A percentile compares a stretch with the other conserved stretches of the same genome.
These are phyloP conservation scores for Bos taurus DNA, from an alignment of 2,113 vertebrate species.

Conservation along the genomic window DNA sequence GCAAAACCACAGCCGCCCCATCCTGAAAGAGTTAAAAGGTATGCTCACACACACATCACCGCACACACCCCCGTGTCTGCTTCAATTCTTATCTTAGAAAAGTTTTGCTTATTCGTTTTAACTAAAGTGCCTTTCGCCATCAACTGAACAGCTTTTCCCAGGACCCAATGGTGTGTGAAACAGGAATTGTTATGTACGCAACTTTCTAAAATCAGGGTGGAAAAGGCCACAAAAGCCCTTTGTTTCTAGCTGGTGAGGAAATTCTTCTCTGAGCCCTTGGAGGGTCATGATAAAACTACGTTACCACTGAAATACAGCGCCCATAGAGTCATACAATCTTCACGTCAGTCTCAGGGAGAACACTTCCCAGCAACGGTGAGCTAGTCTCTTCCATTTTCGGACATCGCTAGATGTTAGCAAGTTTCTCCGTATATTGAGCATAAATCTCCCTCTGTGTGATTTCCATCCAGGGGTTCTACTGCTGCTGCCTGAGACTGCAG, in stretches of 20 bases:
- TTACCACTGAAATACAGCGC: slow-evolving; percentile 36
- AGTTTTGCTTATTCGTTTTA: neutral
- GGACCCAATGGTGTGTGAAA: neutral
- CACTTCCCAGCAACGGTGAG: neutral
- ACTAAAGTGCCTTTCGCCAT: neutral
- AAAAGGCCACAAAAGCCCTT: neutral
- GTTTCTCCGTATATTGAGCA: slow-evolving; percentile 28
- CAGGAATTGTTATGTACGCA: neutral
- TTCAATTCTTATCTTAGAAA: neutral
- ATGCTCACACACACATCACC: neutral
- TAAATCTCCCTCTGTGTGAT: slow-evolving; percentile 52
- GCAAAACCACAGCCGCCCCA: neutral
- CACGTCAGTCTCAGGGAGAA: neutral
- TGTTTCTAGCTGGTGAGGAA: slow-evolving; percentile 31
- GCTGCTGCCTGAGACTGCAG: slow-evolving; percentile 21
- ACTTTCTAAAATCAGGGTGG: neutral
- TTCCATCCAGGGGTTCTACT: neutral
- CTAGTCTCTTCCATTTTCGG: slow-evolving; percentile 33
- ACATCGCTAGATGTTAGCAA: slow-evolving; percentile 42
- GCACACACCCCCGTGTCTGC: neutral
- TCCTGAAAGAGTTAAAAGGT: neutral
- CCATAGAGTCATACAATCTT: slow-evolving; percentile 46
- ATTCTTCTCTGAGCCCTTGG: slow-evolving; percentile 33
- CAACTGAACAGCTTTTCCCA: neutral
- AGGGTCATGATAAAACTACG: slow-evolving; percentile 40